Base-by-base conservation (phyloP, 2,888 invertebrate species). In the Oxystoma pomonae region DNA sequence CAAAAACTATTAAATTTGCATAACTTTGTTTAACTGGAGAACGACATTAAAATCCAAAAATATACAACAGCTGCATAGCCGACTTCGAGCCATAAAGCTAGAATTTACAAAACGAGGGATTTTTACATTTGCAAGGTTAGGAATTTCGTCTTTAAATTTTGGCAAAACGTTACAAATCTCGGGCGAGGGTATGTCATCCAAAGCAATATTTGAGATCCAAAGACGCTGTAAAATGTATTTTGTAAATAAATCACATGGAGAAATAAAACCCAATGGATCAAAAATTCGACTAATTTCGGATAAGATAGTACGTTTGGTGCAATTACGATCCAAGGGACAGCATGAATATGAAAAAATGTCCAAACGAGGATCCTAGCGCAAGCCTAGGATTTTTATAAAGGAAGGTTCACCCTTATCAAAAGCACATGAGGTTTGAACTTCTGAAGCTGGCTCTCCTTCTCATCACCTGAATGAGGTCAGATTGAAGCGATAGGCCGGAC, bases 201-300 rank as follows among this genome's bases (percentile, higher is more conserved):
- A n/a, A n/a, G n/a, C n/a, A n/a, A 50, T 50, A 50, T 50, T 50
- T 50, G 50, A 50, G 12, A n/a, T n/a, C 50, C 50, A 50, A 50
- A 50, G 50, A 50, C 50, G 50, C n/a, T 50, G 50, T 50, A 50
- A n/a, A 50, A 50, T 50, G 50, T 50, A 50, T 50, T 50, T 50
- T 12, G 50, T 50, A 50, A 50, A 50, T 50, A 50, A n/a, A 9
- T 12, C 50, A 50, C 50, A 50, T 12, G 50, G 50, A 50, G 50
- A 50, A n/a, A 50, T 9, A 50, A 50, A 50, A 12, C 50, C 50
- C 9, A 50, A n/a, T 50, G 50, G 50, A n/a, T 50, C 50, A 50
- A 50, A 50, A 50, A 50, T 50, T 50, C 50, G 50, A n/a, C 50
- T 50, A 12, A 50, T 50, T 50, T 50, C 50, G n/a, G 50, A 50